Conservation (phyloP, 2,113 vertebrate genomes). For the Odocoileus hemionus region DNA sequence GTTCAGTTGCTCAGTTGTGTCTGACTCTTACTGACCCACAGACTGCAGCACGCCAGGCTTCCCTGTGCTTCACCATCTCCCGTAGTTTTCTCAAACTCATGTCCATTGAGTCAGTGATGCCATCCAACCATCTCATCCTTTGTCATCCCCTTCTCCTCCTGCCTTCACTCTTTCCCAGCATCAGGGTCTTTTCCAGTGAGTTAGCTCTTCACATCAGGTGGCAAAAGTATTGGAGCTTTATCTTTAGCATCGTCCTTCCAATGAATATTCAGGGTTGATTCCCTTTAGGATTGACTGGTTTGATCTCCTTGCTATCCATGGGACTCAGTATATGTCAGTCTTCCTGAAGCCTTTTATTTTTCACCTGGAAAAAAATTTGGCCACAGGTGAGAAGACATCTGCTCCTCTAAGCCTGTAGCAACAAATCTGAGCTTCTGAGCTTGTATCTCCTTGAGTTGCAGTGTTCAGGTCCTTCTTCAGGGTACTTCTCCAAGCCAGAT, state of each 20-base stretch:
- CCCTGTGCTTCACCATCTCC: neutral
- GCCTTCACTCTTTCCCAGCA: neutral
- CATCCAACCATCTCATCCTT: neutral
- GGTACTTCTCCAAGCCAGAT: neutral
- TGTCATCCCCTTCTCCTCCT: neutral
- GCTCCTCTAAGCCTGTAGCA: neutral
- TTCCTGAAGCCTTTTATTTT: neutral
- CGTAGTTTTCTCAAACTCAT: neutral
- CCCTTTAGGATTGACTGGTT: neutral
- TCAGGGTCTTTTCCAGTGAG: neutral
- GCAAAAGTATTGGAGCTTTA: neutral
- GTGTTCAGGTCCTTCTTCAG: rapidly evolving
- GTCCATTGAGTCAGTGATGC: neutral
- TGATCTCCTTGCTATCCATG: neutral
- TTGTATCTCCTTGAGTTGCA: too few relatives aligned
- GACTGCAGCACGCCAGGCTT: neutral
- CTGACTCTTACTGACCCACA: neutral
- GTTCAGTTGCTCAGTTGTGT: neutral
- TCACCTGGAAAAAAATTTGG: neutral
- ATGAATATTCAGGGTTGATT: neutral
- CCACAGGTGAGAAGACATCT: neutral
- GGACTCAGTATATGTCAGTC: neutral
- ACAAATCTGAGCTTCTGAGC: too few relatives aligned
- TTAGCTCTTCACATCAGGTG: neutral
- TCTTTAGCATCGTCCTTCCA: neutral